Evolutionary conservation across 2,113 vertebrate species (phyloP).

Genomic region (Zapornia atra): DNA sequence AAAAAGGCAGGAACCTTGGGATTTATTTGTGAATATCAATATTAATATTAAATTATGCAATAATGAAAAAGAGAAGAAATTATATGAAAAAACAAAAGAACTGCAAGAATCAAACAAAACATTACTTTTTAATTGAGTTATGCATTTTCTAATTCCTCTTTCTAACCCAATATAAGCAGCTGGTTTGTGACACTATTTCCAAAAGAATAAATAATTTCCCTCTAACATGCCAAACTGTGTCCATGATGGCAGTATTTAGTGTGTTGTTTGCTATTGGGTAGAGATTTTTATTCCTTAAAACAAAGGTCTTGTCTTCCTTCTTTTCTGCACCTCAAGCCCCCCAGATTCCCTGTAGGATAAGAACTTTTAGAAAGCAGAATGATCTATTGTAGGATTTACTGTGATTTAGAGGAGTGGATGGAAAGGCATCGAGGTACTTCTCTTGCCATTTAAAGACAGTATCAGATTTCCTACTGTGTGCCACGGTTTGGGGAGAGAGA

Average conservation of each 20-base stretch:
- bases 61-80: not conserved
- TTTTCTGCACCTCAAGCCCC: not conserved
- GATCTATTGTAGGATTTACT: not conserved
- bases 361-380: not conserved
- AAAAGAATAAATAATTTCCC: not conserved
- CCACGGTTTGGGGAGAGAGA: not conserved
- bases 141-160: constrained; percentile 62
- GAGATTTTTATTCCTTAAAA: not conserved
- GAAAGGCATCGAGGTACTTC: not conserved
- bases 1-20: not conserved
- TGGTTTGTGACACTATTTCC: constrained; percentile 49
- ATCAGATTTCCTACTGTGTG: not conserved
- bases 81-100: not conserved
- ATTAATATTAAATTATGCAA: constrained; percentile 21
- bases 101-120: constrained; percentile 35
- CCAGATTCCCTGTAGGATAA: not conserved
- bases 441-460: not conserved
- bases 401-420: not conserved
- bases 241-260: not conserved
- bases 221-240: not conserved
- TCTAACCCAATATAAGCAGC: constrained; percentile 48
- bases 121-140: constrained; percentile 47
- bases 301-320: not conserved
- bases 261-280: not conserved
- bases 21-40: constrained; percentile 10